Percentiles rank a stretch among this genome's conserved stretches.
Evolutionary conservation across 1,140 invertebrate genomes (phyloP).

Genomic region (Oryzaephilus surinamensis): DNA sequence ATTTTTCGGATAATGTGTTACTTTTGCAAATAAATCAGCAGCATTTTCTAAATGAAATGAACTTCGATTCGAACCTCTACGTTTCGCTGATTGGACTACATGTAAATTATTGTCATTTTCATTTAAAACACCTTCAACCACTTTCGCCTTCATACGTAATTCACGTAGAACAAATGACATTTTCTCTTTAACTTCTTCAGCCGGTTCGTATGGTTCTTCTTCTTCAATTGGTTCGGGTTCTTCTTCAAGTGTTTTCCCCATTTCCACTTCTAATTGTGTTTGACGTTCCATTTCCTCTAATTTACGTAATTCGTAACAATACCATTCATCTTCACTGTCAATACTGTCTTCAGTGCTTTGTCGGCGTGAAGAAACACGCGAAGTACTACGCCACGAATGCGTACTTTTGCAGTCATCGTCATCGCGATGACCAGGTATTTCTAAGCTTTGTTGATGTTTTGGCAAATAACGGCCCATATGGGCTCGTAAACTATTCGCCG

Average conservation of each 20-base stretch:
- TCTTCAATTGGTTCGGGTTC: conserved; percentile 46
- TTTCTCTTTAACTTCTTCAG: conserved; percentile 60
- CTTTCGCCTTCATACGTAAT: conserved; percentile 55
- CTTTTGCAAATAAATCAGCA: not conserved
- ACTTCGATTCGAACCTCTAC: conserved; percentile 28
- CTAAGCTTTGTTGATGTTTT: conserved; percentile 65
- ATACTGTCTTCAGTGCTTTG: conserved; percentile 90
- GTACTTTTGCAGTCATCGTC: conserved; percentile 79
- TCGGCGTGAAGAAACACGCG: conserved; percentile 71
- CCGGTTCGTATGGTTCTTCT: conserved; percentile 45
- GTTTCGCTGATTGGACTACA: conserved; percentile 37
- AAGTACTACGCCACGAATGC: conserved; percentile 75
- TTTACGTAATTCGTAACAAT: conserved; percentile 77
- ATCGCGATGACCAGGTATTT: conserved; percentile 62
- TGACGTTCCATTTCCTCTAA: conserved; percentile 76
- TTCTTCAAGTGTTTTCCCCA: conserved; percentile 47
- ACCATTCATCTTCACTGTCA: conserved; percentile 89
- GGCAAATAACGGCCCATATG: conserved; percentile 48
- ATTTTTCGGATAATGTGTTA: conserved; percentile 38
- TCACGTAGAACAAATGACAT: conserved; percentile 69
- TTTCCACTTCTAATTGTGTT: conserved; percentile 52
- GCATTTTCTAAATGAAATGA: conserved; percentile 23
- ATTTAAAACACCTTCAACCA: conserved; percentile 30
- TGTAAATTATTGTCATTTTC: conserved; percentile 30
- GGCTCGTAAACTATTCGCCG: conserved; percentile 46